phyloP scores from a whole-genome alignment of 2,888 invertebrate species.

The Eremobia ochroleuca region DNA sequence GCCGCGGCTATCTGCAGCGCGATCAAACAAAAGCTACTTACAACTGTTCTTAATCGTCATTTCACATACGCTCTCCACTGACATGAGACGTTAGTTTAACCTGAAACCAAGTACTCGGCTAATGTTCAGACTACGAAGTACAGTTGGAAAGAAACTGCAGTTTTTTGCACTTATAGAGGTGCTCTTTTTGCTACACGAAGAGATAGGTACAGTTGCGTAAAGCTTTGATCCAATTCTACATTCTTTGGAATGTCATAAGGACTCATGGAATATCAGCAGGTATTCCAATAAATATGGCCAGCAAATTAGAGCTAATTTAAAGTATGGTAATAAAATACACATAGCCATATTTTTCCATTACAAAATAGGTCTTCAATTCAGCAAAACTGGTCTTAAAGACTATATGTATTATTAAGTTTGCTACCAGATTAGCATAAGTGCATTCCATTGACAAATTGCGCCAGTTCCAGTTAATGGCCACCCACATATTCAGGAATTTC shows the following conservation, averaged over 20 bases:
- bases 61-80: conserved; percentile 89
- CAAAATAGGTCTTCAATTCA: background rate
- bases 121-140: conserved; percentile 63
- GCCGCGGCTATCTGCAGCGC: conserved; percentile 79
- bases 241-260: background rate
- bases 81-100: conserved; percentile 80
- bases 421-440: conserved; percentile 34
- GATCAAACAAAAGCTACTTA: conserved; percentile 90
- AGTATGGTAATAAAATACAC: background rate
- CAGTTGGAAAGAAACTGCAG: conserved; percentile 47
- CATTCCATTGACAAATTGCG: conserved; percentile 47
- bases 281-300: background rate
- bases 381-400: background rate
- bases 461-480: conserved; percentile 55
- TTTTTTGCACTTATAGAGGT: conserved; percentile 33
- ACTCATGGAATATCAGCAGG: too few species aligned
- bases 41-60: conserved; percentile 91
- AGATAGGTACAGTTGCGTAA: conserved; percentile 31
- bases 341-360: background rate
- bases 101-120: conserved; percentile 74
- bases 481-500: conserved; percentile 63
- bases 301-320: background rate
- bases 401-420: background rate
- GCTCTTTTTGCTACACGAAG: conserved; percentile 12
- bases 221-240: background rate